These are phyloP conservation scores for Peromyscus eremicus DNA, from an alignment of 2,797 vertebrate species.

Conservation along the genomic window DNA sequence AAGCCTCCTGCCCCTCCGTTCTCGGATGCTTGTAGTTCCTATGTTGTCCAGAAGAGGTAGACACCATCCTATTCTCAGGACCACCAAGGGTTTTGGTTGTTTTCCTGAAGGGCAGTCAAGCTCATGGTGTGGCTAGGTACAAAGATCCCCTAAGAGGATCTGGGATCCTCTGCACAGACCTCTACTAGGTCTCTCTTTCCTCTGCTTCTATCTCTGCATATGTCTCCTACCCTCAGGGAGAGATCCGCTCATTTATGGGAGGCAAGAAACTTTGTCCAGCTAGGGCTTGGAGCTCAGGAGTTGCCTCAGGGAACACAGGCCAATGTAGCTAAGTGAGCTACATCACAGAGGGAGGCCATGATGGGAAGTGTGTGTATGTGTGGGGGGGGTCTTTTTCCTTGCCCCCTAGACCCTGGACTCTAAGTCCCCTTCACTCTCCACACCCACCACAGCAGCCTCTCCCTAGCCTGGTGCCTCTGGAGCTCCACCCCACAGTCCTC, in stretches of 20 bases:
- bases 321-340: neutral
- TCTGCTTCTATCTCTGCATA: neutral
- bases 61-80: neutral
- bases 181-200: neutral
- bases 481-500: slow-evolving; percentile 4
- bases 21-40: slow-evolving; percentile 19
- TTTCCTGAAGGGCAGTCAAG: neutral
- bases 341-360: neutral
- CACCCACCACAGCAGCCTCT: neutral
- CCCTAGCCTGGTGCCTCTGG: neutral
- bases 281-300: slow-evolving; percentile 1
- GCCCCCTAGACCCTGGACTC: neutral
- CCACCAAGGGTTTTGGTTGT: slow-evolving; percentile 9
- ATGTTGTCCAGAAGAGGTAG: slow-evolving; percentile 71
- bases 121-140: neutral
- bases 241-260: neutral
- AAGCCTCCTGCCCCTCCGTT: fast-evolving
- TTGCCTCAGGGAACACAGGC: neutral
- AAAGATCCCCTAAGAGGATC: neutral
- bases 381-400: neutral
- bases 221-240: neutral
- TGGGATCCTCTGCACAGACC: neutral
- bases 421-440: neutral
- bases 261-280: neutral
- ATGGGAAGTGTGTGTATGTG: neutral